Evolutionary conservation across 2,888 invertebrate genomes (phyloP), one percentile per base, ranked within the genome.

Genomic region (Rhagium mordax): DNA sequence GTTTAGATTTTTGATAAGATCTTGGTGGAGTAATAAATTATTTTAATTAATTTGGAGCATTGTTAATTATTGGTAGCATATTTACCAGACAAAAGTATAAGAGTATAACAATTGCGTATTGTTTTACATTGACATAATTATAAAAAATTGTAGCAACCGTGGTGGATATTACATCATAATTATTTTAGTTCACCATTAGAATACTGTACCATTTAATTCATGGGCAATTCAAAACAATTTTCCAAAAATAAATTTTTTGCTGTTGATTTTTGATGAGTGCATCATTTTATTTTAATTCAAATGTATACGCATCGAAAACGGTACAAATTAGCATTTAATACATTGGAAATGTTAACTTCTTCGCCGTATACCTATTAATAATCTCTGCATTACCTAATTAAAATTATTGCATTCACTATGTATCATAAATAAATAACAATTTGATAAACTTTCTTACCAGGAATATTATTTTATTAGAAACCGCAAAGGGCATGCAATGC

Each of bases 1-100:
- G 49, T 71, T 65, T 65, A 64, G 59, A 66, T 41, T 47, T 21
- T 27, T 18, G 48, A 71, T 71, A 71, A 71, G 65, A 71, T 71
- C 71, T 59, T 59, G 71, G 65, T 65, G 71, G 65, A 41, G 41
- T 59, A 71, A 71, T 71, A 71, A 65, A 65, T 71, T 71, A 71
- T 65, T 71, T 71, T 71, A 71, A 71, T 71, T 71, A 65, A 71
- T 71, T 57, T 71, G 24, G 51, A 71, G 29, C 71, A 20, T 57
- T 59, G 71, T 64, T 64, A 57, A 71, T 65, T 71, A 65, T 29
- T 59, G 51, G 71, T 71, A 59, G 65, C 71, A 55, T 65, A 65
- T 71, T 62, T 65, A 18, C 59, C 10, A 16, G 21, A 16, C 1
- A 7, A 15, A 18, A 8, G 16, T 13, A 59, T 33, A 33, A 29